Base-by-base conservation (phyloP, 1,140 invertebrate genomes). In the Brachionus rotundiformis region DNA sequence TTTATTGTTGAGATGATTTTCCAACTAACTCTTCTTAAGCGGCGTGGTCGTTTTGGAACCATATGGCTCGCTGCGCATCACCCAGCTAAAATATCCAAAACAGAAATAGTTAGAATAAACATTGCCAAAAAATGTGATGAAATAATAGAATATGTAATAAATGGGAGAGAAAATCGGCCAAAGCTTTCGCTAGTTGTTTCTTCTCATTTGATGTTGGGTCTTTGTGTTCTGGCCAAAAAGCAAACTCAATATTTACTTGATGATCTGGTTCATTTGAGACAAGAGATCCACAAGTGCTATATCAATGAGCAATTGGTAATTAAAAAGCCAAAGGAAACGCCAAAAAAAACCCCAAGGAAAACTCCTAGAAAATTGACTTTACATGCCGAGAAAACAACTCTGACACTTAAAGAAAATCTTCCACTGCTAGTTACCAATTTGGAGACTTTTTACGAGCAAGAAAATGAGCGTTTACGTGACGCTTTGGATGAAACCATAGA, bases 1-100 rank as follows among this genome's bases (percentile, higher is more conserved):
- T n/a, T n/a, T n/a, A n/a, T 49, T 16, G 44, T 1, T 23, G 29
- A 49, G 1, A 79, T 79, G 75, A 79, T 54, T 39, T 59, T 79
- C 29, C 75, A 79, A 79, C 25, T 3, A 36, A 25, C 25, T 33
- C 36, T 79, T 0, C 11, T 79, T 16, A 59, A 29, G 39, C 47
- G 75, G 13, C 41, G 44, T 1, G 75, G 75, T 39, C 75, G 47
- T 8, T 79, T 79, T 25, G 75, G 75, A 27, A 33, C 75, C 19
- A 19, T 79, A 10, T 79, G 75, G 75, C 44, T 79, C 1, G 75
- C 75, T 0, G 75, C 75, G 8, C 75, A 79, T 63, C 75, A 79
- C 23, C 47, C 75, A 19, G 10, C 44, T 10, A 79, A 79, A 79
- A 16, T 79, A 36, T 27, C 27, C 19, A 79, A 79, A 79, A 25